These are phyloP conservation scores for Metallyticus violacea DNA, from an alignment of 2,888 invertebrate genomes.

Conservation along the genomic window DNA sequence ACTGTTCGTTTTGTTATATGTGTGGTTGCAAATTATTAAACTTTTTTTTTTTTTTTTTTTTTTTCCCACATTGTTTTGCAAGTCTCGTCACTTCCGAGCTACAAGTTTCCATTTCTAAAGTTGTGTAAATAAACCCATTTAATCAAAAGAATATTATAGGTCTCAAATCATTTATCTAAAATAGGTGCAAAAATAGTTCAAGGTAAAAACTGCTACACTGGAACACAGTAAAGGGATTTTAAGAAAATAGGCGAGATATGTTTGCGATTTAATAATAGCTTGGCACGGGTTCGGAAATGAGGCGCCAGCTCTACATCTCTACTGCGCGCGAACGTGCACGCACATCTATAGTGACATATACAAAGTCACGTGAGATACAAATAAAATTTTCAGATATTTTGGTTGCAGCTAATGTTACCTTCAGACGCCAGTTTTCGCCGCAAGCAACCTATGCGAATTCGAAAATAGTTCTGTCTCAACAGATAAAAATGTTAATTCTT, in stretches of 20 bases:
- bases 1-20: neutral
- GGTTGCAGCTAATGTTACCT: neutral
- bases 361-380: no score
- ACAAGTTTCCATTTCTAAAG: neutral
- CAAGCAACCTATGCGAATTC: no score
- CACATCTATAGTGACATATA: no score
- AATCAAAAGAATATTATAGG: neutral
- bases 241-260: neutral
- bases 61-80: neutral
- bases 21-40: neutral
- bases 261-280: neutral
- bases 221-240: neutral
- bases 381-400: neutral
- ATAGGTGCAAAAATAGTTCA: neutral
- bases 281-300: neutral
- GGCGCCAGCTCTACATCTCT: neutral
- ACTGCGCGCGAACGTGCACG: neutral
- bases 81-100: neutral
- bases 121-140: neutral
- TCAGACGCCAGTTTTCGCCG: no score
- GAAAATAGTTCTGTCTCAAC: no score
- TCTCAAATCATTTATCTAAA: neutral
- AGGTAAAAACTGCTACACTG: neutral
- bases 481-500: no score
- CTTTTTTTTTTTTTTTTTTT: neutral